Percentiles rank a stretch among this genome's conserved stretches.
Conservation (phyloP, 1,140 invertebrate species). For the Drosophila ohnishii region DNA sequence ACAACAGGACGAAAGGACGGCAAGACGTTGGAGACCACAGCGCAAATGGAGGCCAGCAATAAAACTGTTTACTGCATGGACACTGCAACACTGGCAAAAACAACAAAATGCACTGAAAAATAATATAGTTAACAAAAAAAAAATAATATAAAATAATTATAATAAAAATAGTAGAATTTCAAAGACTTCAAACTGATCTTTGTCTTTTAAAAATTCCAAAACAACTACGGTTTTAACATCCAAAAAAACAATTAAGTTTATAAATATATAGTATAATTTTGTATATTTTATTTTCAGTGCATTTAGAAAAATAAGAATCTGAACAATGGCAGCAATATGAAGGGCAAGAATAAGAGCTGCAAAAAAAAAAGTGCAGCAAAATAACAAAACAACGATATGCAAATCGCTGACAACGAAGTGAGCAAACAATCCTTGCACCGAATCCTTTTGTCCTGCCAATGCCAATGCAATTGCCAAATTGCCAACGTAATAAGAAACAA, state of each 20-base stretch:
- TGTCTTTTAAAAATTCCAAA: no score
- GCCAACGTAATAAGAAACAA: constrained; percentile 49
- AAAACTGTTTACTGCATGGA: constrained; percentile 66
- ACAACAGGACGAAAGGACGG: background rate
- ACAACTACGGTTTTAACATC: no score
- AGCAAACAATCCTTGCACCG: constrained; percentile 41
- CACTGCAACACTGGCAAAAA: constrained; percentile 30
- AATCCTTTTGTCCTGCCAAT: constrained; percentile 43
- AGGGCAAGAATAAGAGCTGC: constrained; percentile 20
- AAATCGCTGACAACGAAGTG: constrained; percentile 56
- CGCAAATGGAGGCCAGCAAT: constrained; percentile 58
- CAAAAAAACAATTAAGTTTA: no score
- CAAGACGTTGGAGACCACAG: constrained; percentile 38
- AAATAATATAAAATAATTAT: background rate
- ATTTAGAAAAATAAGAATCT: constrained; percentile 22
- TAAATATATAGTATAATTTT: no score
- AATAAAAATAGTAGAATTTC: background rate
- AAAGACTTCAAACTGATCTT: no score
- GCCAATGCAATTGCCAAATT: constrained; percentile 48
- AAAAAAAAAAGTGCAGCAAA: constrained; percentile 20
- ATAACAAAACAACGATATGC: constrained; percentile 57
- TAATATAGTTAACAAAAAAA: no score
- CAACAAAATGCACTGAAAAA: constrained; percentile 14
- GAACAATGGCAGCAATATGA: constrained; percentile 47
- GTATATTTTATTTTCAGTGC: background rate